Conservation (phyloP, 2,797 vertebrate species). For the Natrix natrix region DNA sequence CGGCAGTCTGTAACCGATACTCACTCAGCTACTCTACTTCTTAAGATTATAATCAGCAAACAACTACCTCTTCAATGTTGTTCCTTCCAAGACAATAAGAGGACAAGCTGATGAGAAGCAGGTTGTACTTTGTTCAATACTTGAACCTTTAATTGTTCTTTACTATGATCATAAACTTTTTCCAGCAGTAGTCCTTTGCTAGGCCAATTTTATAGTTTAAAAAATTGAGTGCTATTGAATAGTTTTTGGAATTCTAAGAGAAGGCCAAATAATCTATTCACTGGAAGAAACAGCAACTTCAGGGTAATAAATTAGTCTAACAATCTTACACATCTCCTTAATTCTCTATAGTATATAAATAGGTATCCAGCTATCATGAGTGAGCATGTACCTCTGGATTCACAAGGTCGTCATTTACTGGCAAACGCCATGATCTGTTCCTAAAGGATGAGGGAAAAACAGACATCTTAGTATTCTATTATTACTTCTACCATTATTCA, state of each 20-base stretch:
- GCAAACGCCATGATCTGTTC: slow-evolving; percentile 94
- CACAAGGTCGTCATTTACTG: slow-evolving; percentile 79
- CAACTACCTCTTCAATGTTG: not conserved
- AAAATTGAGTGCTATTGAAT: slow-evolving; percentile 13
- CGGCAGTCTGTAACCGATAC: not conserved
- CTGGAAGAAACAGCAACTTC: not conserved
- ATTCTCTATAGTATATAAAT: slow-evolving; percentile 8
- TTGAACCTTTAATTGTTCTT: not conserved
- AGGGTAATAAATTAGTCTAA: not conserved
- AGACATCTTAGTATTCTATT: not conserved
- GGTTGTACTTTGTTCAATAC: not conserved
- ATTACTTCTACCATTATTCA: not conserved
- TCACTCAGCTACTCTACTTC: not conserved
- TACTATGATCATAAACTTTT: not conserved
- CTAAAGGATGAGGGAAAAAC: slow-evolving; percentile 71
- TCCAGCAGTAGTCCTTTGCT: not conserved
- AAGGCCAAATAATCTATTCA: not conserved
- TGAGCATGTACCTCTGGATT: slow-evolving; percentile 12
- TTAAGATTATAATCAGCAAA: not conserved
- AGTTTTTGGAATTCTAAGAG: not conserved
- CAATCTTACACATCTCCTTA: slow-evolving; percentile 5
- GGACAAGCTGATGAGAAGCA: not conserved
- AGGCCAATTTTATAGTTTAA: not conserved
- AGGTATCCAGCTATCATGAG: not conserved
- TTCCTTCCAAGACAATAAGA: not conserved